Evolutionary conservation across 2,113 vertebrate genomes (phyloP).

Genomic region (Pachyramphus minor): DNA sequence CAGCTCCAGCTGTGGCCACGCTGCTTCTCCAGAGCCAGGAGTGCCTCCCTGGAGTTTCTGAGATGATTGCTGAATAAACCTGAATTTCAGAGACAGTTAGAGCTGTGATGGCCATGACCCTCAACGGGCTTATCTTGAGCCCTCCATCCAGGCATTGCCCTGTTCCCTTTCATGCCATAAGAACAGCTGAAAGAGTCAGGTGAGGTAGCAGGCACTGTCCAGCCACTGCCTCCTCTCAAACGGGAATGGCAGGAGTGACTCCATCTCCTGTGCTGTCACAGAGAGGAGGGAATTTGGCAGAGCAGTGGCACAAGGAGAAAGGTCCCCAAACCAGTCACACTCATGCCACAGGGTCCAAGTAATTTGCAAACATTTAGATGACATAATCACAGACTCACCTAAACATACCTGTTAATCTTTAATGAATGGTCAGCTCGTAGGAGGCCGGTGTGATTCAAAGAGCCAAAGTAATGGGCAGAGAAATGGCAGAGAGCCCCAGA

Average conservation of each 20-base stretch:
- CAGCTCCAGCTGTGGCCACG: accelerated
- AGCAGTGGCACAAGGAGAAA: neutral
- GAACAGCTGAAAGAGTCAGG: neutral
- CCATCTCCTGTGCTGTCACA: accelerated
- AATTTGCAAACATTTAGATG: neutral
- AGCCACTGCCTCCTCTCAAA: neutral
- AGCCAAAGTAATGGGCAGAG: neutral
- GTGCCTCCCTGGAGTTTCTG: neutral
- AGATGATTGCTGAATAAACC: neutral
- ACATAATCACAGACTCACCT: neutral
- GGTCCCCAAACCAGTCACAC: neutral
- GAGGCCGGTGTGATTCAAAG: neutral
- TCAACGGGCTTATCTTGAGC: neutral
- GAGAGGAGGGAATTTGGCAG: neutral
- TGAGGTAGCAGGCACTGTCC: neutral
- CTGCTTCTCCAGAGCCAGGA: neutral
- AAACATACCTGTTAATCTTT: neutral
- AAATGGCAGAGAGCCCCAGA: neutral
- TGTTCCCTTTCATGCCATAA: accelerated
- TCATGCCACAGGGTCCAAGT: neutral
- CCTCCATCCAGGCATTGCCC: neutral
- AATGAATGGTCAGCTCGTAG: neutral
- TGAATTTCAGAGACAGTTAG: neutral
- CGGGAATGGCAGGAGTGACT: neutral
- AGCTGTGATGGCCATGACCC: neutral